phyloP scores from a whole-genome alignment of 2,113 vertebrate species.

The Ammodramus savannarum region DNA sequence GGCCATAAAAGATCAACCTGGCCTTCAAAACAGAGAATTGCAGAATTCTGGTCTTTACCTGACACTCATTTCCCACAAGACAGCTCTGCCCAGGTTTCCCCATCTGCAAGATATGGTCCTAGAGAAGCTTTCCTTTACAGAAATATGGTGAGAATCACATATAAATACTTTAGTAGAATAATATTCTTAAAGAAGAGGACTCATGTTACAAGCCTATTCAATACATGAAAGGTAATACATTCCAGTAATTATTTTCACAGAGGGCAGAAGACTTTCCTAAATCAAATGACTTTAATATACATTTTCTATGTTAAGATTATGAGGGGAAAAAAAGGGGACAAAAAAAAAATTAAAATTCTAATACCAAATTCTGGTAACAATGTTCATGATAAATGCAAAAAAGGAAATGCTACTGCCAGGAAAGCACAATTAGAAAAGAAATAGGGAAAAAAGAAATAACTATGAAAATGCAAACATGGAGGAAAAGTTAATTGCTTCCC shows the following conservation, averaged over 20 bases:
- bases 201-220: background rate
- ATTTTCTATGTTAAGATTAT: background rate
- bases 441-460: background rate
- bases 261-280: background rate
- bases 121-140: background rate
- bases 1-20: background rate
- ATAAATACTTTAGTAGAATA: background rate
- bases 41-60: background rate
- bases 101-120: background rate
- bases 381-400: background rate
- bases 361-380: conserved; percentile 16
- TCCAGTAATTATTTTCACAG: background rate
- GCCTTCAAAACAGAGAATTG: background rate
- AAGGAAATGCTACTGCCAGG: background rate
- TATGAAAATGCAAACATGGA: conserved; percentile 14
- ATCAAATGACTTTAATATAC: background rate
- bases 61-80: background rate
- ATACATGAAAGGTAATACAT: background rate
- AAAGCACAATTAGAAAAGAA: conserved; percentile 4
- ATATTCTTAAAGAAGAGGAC: background rate
- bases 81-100: background rate
- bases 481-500: conserved; percentile 34
- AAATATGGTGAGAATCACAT: background rate
- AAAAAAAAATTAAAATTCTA: background rate
- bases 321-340: rapidly evolving